A percentile compares a stretch with the other conserved stretches of the same genome.
These are phyloP conservation scores for Agrotis segetum DNA, from an alignment of 2,888 invertebrate species.

Conservation along the genomic window DNA sequence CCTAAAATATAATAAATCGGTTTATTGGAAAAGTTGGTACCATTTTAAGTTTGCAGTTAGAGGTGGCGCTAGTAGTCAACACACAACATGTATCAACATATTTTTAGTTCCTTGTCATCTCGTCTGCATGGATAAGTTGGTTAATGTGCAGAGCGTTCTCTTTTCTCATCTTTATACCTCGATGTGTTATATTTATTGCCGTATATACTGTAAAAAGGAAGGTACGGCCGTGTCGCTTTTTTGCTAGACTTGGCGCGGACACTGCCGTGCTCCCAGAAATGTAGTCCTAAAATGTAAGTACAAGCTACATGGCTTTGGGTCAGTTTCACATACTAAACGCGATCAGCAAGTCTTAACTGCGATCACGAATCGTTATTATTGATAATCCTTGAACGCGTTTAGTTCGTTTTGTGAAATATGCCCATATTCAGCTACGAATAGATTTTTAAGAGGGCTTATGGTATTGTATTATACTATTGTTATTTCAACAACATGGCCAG, in stretches of 20 bases:
- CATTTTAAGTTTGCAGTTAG: no score
- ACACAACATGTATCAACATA: no score
- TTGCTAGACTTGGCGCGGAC: no score
- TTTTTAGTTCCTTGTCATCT: no score
- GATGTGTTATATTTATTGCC: constrained; percentile 1
- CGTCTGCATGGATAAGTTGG: no score
- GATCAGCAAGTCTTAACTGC: background rate
- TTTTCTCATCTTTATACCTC: background rate
- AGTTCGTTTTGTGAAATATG: background rate
- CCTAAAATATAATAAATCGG: background rate
- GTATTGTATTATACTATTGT: constrained; percentile 41
- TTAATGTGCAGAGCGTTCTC: background rate
- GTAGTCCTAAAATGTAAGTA: constrained; percentile 43
- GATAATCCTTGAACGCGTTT: background rate
- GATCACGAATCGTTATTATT: background rate
- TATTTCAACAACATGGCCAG: background rate
- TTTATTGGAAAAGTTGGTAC: background rate
- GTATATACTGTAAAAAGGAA: constrained; percentile 3
- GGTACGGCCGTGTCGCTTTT: no score
- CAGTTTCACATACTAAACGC: background rate
- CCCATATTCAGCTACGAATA: constrained; percentile 35
- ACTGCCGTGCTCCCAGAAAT: background rate
- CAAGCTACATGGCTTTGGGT: constrained; percentile 23
- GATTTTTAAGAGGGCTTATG: constrained; percentile 25
- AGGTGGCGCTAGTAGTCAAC: no score